A percentile compares a stretch with the other conserved stretches of the same genome.
These are phyloP conservation scores for Idaea dimidiata DNA, from an alignment of 2,888 invertebrate species.

Conservation along the genomic window DNA sequence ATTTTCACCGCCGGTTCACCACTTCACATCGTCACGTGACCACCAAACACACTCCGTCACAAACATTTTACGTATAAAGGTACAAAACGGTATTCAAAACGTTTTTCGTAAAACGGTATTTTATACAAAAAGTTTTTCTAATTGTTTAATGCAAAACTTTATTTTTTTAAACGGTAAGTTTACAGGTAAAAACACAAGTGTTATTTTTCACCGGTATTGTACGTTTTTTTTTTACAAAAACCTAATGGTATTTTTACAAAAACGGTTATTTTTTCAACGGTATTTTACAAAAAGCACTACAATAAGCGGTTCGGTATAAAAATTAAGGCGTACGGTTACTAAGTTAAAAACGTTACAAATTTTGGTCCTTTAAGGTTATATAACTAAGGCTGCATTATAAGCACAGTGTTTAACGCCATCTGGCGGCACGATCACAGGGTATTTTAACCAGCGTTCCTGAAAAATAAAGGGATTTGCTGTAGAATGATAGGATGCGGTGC, in stretches of 20 bases:
- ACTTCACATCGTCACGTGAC: conserved; percentile 42
- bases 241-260: conserved; percentile 5
- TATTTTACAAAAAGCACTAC: conserved; percentile 29
- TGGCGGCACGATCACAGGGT: conserved; percentile 64
- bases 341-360: conserved; percentile 61
- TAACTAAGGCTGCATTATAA: conserved; percentile 61
- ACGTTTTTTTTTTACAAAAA: too few species aligned
- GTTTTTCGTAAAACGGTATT: not conserved
- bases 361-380: conserved; percentile 72
- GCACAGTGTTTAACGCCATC: conserved; percentile 69
- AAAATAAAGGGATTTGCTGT: not conserved
- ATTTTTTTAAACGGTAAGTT: too few species aligned
- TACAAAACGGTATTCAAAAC: not conserved
- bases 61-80: conserved; percentile 18
- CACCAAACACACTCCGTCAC: conserved; percentile 28
- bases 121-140: conserved; percentile 20
- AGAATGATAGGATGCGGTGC: not conserved
- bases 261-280: conserved; percentile 5
- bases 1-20: conserved; percentile 66
- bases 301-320: conserved; percentile 46
- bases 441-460: not conserved
- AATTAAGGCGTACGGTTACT: conserved; percentile 61
- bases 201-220: too few species aligned
- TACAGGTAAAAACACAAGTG: too few species aligned
- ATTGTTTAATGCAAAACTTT: too few species aligned